Evolutionary conservation across 2,888 invertebrate species (phyloP).

Genomic region (Microctonus brassicae): DNA sequence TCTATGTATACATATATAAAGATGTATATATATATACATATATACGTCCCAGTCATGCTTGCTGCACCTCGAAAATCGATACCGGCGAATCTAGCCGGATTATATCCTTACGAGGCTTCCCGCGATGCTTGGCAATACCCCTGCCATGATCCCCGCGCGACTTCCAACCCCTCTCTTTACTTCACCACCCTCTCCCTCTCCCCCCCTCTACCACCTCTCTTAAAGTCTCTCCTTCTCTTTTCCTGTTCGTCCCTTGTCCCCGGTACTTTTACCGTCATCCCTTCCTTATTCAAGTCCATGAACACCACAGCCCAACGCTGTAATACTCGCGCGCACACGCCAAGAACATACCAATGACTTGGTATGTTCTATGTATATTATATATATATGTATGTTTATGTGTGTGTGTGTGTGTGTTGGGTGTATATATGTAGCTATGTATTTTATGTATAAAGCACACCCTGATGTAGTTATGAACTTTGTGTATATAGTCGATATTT

Average conservation of each 20-base stretch:
- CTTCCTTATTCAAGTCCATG: background rate
- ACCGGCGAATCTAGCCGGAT: slow-evolving; percentile 67
- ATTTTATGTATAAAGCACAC: background rate
- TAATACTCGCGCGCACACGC: background rate
- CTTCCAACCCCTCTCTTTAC: slow-evolving; percentile 9
- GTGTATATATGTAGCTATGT: background rate
- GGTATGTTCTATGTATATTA: too few species aligned
- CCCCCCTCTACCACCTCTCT: too few species aligned
- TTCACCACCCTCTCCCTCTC: slow-evolving; percentile 11
- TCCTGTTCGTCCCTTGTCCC: background rate
- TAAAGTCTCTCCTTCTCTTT: slow-evolving; percentile 21
- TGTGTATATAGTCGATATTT: slow-evolving; percentile 41
- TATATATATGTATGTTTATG: too few species aligned
- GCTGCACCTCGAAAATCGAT: slow-evolving; percentile 68
- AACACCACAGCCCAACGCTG: background rate
- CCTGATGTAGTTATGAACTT: background rate
- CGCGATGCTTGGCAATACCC: slow-evolving; percentile 59
- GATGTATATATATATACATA: too few species aligned
- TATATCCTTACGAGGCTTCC: slow-evolving; percentile 68
- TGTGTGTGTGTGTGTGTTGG: too few species aligned
- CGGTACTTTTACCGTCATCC: background rate
- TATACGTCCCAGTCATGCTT: slow-evolving; percentile 42
- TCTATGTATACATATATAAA: slow-evolving; percentile 35
- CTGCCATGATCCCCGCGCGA: background rate
- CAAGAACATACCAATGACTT: background rate